Evolutionary conservation across 1,140 invertebrate species (phyloP), one percentile per base, ranked within the genome.

Genomic region (Drosophila grimshawi): DNA sequence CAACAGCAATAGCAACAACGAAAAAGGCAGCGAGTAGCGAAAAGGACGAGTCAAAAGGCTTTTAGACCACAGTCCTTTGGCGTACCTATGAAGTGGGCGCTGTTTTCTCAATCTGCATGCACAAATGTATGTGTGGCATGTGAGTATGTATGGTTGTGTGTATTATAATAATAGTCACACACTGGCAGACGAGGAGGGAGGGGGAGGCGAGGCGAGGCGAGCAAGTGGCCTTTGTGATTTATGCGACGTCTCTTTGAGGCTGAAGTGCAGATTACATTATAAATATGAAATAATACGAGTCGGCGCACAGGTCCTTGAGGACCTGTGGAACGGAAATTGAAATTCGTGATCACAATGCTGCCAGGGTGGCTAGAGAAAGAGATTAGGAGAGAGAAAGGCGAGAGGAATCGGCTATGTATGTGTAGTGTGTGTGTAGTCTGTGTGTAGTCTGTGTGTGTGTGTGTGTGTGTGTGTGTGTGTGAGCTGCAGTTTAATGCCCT

Each of bases 241-340:
- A 88, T 86, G 83, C 85, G 80, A 70, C 76, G 72, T 80, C 83
- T 73, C 83, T 88, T 86, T 86, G 83, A 80, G 83, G 71, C 74
- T 88, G 61, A 86, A 86, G 83, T 88, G 83, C 76, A 88, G 83
- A 83, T 86, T 86, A 86, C 83, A 86, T 86, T 86, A 86, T 86
- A 88, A 86, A 86, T 86, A 86, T 86, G 83, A 86, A 86, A 88
- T 86, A 86, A 86, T 83, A 73, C 70, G 51, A 60, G 48, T 46
- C 70, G 64, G 64, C 70, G 61, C 82, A 53, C 46, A 56, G 76
- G 72, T 80, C 76, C 83, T 86, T 79, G 73, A 88, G 83, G 76
- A 86, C 83, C 80, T 82, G 76, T 75, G 55, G 65, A 70, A 80
- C 83, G 83, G 83, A 86, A 88, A 83, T 76, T 86, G 76, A 71